A percentile compares a stretch with the other conserved stretches of the same genome.
These are phyloP conservation scores for Abscondita cerata DNA, from an alignment of 2,888 invertebrate genomes.

Conservation along the genomic window DNA sequence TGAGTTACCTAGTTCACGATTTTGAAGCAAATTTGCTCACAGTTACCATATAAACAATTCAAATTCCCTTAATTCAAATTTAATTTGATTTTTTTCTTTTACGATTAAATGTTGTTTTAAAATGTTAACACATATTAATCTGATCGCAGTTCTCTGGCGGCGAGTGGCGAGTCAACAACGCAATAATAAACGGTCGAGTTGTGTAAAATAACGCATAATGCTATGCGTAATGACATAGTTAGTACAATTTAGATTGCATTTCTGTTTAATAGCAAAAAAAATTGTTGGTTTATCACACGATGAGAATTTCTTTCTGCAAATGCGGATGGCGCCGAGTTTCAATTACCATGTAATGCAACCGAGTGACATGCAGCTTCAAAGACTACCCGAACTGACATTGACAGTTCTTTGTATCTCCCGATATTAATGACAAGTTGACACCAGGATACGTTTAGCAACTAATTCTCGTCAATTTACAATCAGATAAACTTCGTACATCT, in stretches of 20 bases:
- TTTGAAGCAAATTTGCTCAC: too few species aligned
- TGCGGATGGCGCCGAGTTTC: slow-evolving; percentile 23
- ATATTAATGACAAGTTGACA: slow-evolving; percentile 21
- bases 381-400: slow-evolving; percentile 25
- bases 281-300: slow-evolving; percentile 1
- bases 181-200: too few species aligned
- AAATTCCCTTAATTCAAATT: too few species aligned
- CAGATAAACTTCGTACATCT: not conserved
- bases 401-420: slow-evolving; percentile 13
- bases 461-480: slow-evolving; percentile 5
- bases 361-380: slow-evolving; percentile 23
- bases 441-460: slow-evolving; percentile 10
- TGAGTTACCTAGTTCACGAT: too few species aligned
- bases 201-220: not conserved
- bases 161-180: too few species aligned
- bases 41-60: too few species aligned
- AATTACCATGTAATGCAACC: slow-evolving; percentile 25
- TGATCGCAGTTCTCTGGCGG: too few species aligned
- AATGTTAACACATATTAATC: too few species aligned
- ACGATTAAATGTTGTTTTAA: too few species aligned
- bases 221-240: slow-evolving; percentile 4
- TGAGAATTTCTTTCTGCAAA: slow-evolving; percentile 22
- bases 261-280: slow-evolving; percentile 6
- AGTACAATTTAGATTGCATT: slow-evolving; percentile 9
- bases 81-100: too few species aligned